A percentile compares a stretch with the other conserved stretches of the same genome.
These are phyloP conservation scores for Hemistola chrysoprasaria DNA, from an alignment of 2,888 invertebrate genomes.

Conservation along the genomic window DNA sequence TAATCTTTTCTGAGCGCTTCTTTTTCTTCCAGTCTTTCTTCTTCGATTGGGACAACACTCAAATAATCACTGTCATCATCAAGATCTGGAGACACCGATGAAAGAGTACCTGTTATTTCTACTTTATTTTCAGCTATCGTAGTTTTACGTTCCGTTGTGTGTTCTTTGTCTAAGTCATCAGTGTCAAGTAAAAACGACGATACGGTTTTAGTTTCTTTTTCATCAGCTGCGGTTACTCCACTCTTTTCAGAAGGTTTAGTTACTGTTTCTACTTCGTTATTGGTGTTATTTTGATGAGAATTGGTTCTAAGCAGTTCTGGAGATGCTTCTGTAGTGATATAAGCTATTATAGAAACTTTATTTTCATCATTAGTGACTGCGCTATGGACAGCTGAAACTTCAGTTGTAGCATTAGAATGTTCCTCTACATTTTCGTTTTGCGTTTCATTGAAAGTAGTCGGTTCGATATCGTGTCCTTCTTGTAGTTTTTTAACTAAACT, in stretches of 20 bases:
- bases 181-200: constrained; percentile 68
- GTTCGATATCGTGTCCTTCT: constrained; percentile 77
- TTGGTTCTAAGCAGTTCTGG: constrained; percentile 40
- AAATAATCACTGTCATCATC: constrained; percentile 49
- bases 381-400: constrained; percentile 22
- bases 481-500: constrained; percentile 82
- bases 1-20: constrained; percentile 46
- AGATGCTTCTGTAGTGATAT: constrained; percentile 34
- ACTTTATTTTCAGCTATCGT: constrained; percentile 28
- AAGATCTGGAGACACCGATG: constrained; percentile 23
- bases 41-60: constrained; percentile 64
- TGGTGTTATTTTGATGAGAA: constrained; percentile 32
- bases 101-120: constrained; percentile 30
- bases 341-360: constrained; percentile 24
- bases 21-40: constrained; percentile 45
- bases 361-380: constrained; percentile 22
- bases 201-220: constrained; percentile 41
- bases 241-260: constrained; percentile 9
- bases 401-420: constrained; percentile 37
- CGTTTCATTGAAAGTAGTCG: constrained; percentile 62
- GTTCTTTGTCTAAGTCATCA: constrained; percentile 59
- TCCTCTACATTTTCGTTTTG: constrained; percentile 69
- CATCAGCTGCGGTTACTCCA: constrained; percentile 22
- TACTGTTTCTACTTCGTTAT: constrained; percentile 15
- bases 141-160: constrained; percentile 29